Conservation (phyloP, 2,797 vertebrate species). For the Prunella strophiata region DNA sequence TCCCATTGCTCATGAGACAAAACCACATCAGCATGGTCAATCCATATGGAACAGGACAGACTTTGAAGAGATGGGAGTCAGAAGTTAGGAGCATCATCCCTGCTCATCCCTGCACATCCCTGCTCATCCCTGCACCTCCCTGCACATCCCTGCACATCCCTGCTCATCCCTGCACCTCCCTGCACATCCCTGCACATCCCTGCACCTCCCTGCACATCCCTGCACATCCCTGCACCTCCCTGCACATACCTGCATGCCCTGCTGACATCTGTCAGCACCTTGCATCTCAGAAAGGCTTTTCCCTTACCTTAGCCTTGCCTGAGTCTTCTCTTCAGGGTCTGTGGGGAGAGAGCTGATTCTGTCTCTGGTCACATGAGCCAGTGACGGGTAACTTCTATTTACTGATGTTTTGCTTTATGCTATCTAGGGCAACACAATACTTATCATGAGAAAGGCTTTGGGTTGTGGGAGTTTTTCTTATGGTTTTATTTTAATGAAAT, state of each 20-base stretch:
- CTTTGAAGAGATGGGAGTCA: background rate
- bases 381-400: background rate
- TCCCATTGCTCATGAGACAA: background rate
- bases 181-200: too few relatives aligned
- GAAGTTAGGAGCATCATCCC: background rate
- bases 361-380: background rate
- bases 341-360: accelerated
- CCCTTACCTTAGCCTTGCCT: background rate
- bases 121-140: too few relatives aligned
- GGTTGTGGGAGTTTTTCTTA: accelerated
- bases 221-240: too few relatives aligned
- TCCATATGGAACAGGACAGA: background rate
- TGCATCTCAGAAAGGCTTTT: background rate
- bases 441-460: background rate
- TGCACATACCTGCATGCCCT: background rate
- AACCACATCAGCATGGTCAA: background rate
- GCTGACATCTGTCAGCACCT: background rate
- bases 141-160: too few relatives aligned
- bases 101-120: background rate
- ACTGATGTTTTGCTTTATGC: background rate
- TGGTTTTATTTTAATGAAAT: background rate
- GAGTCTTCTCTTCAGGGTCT: background rate
- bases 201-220: background rate
- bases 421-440: background rate
- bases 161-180: background rate